Base-by-base conservation (phyloP, 1,140 invertebrate genomes). In the Rhopalosiphum padi region DNA sequence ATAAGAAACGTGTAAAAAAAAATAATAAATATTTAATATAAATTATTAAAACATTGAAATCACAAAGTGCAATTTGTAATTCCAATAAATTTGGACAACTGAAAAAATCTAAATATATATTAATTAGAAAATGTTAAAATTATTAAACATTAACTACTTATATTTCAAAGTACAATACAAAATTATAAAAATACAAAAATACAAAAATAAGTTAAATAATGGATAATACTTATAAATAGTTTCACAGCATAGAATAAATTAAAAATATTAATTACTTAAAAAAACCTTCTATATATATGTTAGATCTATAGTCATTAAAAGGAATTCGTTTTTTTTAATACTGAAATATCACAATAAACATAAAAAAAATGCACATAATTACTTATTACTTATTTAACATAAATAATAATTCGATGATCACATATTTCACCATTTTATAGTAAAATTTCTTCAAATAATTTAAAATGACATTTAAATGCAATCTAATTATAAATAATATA, bases 121-220 rank as follows among this genome's bases (percentile, higher is more conserved):
- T 48, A 48, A 48, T 48, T 48, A 48, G 15, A 48, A 60, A 60
- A 60, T 60, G 25, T 60, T 60, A 60, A 60, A 60, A 60, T 15
- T 5, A 87, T 87, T 41, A 90, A 41, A 90, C 30, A n/a, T 88
- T 22, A 87, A 51, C 55, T 83, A 48, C 9, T 30, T 30, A 87
- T 48, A 43, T 46, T 46, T 48, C 87, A n/a, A 53, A 53, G 35
- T 53, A 55, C n/a, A 89, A 48, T 51, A 90, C 4, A 53, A 46
- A 77, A 77, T 48, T 91, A 91, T 91, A 91, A 91, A 89, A 89
- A 21, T 89, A 89, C 35, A 41, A 85, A 85, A 85, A 85, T 85
- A 41, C 35, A 41, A 85, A 85, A 85, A 85, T 85, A 41, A 41
- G 9, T 85, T 55, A 55, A 89, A n/a, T 68, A n/a, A 68, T 68